Conservation (phyloP, 2,113 vertebrate genomes). For the Ranitomeya imitator region DNA sequence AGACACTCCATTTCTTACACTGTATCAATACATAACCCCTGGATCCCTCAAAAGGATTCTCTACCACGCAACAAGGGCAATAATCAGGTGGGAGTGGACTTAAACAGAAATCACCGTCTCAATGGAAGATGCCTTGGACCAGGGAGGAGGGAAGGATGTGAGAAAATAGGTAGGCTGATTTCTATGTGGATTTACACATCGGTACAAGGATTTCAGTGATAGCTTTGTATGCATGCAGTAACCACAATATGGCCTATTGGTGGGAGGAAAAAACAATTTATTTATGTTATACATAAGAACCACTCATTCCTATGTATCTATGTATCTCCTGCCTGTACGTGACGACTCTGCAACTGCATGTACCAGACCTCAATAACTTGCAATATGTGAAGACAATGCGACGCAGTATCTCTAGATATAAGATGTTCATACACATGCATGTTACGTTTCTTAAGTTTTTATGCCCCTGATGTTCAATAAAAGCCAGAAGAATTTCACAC, state of each 20-base stretch:
- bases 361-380: constrained; percentile 15
- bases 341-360: not conserved
- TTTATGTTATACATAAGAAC: not conserved
- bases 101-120: not conserved
- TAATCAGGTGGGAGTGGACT: constrained; percentile 1
- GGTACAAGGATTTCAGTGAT: not conserved
- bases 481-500: not conserved
- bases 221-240: not conserved
- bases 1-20: not conserved
- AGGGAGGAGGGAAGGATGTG: not conserved
- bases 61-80: not conserved
- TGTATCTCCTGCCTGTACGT: not conserved
- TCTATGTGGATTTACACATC: not conserved
- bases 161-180: constrained; percentile 4
- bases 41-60: constrained; percentile 10
- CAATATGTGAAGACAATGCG: not conserved
- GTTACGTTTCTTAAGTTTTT: not conserved
- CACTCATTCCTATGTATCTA: not conserved
- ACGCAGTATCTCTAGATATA: not conserved
- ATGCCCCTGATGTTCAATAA: not conserved
- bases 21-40: not conserved
- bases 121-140: not conserved
- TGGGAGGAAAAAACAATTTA: not conserved
- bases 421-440: not conserved
- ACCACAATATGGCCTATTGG: not conserved